phyloP scores from a whole-genome alignment of 2,113 vertebrate genomes.

The Tachycineta bicolor region DNA sequence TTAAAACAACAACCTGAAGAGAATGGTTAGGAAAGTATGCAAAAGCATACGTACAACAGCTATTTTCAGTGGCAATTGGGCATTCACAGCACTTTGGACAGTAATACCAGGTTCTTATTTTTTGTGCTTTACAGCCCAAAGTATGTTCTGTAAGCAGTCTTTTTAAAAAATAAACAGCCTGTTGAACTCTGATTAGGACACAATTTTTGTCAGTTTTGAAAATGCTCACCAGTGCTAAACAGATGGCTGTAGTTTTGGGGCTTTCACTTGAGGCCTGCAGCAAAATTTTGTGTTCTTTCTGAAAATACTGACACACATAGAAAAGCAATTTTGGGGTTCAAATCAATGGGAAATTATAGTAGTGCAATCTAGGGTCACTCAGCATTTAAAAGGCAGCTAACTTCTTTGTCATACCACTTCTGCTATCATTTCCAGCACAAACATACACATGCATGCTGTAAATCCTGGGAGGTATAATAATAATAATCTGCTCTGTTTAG shows the following conservation, averaged over 20 bases:
- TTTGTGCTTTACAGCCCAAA: not conserved
- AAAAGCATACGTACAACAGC: not conserved
- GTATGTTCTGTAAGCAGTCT: not conserved
- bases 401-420: not conserved
- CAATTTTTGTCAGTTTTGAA: conserved; percentile 33
- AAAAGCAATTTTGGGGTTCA: not conserved
- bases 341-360: not conserved
- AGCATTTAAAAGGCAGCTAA: not conserved
- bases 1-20: not conserved
- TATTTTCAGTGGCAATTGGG: not conserved
- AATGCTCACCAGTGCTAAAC: not conserved
- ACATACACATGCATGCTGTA: not conserved
- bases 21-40: not conserved
- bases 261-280: not conserved
- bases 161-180: conserved; percentile 28
- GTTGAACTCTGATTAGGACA: conserved; percentile 41
- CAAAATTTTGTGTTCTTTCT: not conserved
- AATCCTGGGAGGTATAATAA: not conserved
- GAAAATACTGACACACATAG: not conserved
- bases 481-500: not conserved
- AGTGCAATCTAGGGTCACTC: not conserved
- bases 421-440: not conserved
- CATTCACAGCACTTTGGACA: not conserved
- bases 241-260: conserved; percentile 8
- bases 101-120: not conserved